phyloP scores from a whole-genome alignment of 2,797 vertebrate genomes.

The Myotis vivesi region DNA sequence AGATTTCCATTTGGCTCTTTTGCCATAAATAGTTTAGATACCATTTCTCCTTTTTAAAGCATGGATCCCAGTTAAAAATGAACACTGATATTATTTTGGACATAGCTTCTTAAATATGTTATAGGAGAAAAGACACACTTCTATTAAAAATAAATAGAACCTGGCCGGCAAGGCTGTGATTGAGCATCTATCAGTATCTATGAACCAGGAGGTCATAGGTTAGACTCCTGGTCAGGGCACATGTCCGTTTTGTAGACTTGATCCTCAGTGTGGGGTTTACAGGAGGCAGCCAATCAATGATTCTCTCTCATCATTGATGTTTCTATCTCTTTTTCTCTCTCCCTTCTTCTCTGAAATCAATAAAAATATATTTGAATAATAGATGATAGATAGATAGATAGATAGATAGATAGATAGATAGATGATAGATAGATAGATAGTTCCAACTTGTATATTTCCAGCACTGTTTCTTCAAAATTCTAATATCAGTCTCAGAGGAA shows the following conservation, averaged over 20 bases:
- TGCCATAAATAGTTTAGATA: not conserved
- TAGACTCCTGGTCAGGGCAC: no score
- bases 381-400: no score
- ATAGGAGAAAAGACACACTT: not conserved
- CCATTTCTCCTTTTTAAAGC: not conserved
- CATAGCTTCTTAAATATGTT: not conserved
- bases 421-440: not conserved
- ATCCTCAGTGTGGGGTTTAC: no score
- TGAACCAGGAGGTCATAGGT: no score
- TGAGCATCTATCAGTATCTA: no score
- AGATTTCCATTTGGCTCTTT: not conserved
- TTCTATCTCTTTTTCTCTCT: no score
- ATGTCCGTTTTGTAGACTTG: no score
- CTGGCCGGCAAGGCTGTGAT: no score
- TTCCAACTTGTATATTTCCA: not conserved
- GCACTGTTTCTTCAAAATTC: not conserved
- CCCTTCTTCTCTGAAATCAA: no score
- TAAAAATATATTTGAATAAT: no score
- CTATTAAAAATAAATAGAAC: not conserved
- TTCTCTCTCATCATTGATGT: no score
- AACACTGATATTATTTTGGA: not conserved
- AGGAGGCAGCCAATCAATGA: no score
- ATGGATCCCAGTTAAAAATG: not conserved
- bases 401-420: not conserved
- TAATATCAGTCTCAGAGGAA: not conserved